phyloP scores from a whole-genome alignment of 2,888 invertebrate species.

The Ctena decussata region DNA sequence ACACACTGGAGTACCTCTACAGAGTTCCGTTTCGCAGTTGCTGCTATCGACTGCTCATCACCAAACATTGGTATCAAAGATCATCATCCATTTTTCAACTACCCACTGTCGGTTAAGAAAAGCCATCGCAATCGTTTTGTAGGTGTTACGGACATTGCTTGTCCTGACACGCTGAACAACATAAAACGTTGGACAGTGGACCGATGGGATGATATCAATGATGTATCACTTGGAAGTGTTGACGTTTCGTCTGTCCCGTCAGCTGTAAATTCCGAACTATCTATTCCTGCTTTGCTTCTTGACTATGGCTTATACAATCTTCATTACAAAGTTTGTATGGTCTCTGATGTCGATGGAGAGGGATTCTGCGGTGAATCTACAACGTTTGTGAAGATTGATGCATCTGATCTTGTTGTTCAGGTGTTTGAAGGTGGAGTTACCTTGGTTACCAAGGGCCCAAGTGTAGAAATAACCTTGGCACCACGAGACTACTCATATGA shows the following conservation, averaged over 20 bases:
- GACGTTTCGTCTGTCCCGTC: slow-evolving; percentile 43
- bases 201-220: slow-evolving; percentile 63
- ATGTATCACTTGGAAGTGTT: slow-evolving; percentile 36
- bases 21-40: slow-evolving; percentile 67
- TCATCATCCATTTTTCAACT: slow-evolving; percentile 11
- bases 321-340: slow-evolving; percentile 72
- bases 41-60: slow-evolving; percentile 71
- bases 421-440: slow-evolving; percentile 80
- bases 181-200: slow-evolving; percentile 77
- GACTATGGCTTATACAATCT: slow-evolving; percentile 84
- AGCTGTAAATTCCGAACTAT: slow-evolving; percentile 67
- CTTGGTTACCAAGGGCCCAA: slow-evolving; percentile 57
- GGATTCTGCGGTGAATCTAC: slow-evolving; percentile 49
- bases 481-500: slow-evolving; percentile 85
- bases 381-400: slow-evolving; percentile 79
- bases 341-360: slow-evolving; percentile 15
- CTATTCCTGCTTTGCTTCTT: slow-evolving; percentile 78
- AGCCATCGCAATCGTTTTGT: slow-evolving; percentile 52
- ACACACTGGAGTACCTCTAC: slow-evolving; percentile 15
- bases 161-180: slow-evolving; percentile 76
- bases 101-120: not conserved
- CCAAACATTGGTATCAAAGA: slow-evolving; percentile 75
- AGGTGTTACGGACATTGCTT: slow-evolving; percentile 74
- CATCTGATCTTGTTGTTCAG: slow-evolving; percentile 82
- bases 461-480: slow-evolving; percentile 75